Conservation (phyloP, 2,888 invertebrate species). For the Aleiodes alternator region DNA sequence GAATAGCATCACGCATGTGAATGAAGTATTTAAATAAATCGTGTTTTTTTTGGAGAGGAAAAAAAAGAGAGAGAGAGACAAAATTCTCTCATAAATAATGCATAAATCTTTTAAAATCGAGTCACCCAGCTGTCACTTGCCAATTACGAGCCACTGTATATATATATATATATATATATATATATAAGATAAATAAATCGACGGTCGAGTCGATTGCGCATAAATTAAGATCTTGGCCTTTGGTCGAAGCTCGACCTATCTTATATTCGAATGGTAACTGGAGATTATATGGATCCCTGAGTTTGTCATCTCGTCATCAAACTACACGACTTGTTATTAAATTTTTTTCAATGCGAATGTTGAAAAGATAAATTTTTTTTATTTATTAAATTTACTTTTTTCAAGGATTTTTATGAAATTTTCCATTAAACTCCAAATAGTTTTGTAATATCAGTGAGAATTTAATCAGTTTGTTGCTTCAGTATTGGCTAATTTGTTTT, state of each 20-base stretch:
- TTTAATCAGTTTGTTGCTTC: no score
- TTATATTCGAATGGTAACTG: not conserved
- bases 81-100: slow-evolving; percentile 27
- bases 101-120: slow-evolving; percentile 41
- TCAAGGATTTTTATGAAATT: not conserved
- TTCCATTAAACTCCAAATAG: not conserved
- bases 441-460: no score
- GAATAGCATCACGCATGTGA: not conserved
- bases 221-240: slow-evolving; percentile 64
- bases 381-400: not conserved
- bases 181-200: slow-evolving; percentile 59
- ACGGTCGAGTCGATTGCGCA: slow-evolving; percentile 58
- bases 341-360: not conserved
- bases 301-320: slow-evolving; percentile 10
- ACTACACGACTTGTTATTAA: not conserved
- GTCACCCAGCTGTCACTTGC: slow-evolving; percentile 65
- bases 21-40: slow-evolving; percentile 45
- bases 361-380: not conserved
- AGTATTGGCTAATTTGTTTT: no score
- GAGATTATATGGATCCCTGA: not conserved
- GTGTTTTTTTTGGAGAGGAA: not conserved
- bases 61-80: no score
- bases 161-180: not conserved
- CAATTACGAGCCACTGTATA: slow-evolving; percentile 59
- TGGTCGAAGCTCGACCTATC: slow-evolving; percentile 45